Evolutionary conservation across 2,113 vertebrate genomes (phyloP).

Genomic region (Phaetusa simplex): DNA sequence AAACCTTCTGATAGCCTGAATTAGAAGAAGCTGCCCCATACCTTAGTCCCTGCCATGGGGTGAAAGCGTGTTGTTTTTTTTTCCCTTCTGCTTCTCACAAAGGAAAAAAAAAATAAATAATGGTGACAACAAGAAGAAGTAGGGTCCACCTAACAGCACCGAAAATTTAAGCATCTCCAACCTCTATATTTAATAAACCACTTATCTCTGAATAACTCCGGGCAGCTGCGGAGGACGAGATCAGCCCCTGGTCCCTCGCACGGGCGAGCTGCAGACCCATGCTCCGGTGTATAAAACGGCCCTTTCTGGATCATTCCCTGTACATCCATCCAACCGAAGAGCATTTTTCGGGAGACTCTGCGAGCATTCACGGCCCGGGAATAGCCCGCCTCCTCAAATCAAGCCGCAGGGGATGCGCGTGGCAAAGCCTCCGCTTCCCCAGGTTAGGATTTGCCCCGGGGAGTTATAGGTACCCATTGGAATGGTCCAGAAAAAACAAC

Average conservation of each 20-base stretch:
- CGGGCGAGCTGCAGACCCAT: not conserved
- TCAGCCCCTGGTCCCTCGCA: not conserved
- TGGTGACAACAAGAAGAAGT: not conserved
- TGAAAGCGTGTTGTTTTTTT: not conserved
- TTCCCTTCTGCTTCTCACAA: not conserved
- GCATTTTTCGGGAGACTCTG: not conserved
- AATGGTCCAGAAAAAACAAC: not conserved
- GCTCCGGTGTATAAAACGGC: fast-evolving
- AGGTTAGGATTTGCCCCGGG: not conserved
- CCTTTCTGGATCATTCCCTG: not conserved
- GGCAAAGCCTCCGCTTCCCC: not conserved
- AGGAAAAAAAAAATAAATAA: not conserved
- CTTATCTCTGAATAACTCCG: not conserved
- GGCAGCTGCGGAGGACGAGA: not conserved
- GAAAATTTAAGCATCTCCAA: not conserved
- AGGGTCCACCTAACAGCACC: not conserved
- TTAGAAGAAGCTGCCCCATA: not conserved
- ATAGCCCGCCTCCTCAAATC: not conserved
- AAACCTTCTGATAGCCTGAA: not conserved
- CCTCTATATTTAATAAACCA: not conserved
- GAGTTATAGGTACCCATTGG: not conserved
- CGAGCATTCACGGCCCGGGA: not conserved
- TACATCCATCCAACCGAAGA: fast-evolving
- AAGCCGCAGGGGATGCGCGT: fast-evolving
- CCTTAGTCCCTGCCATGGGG: not conserved